Conservation (phyloP, 2,888 invertebrate genomes). For the Taphrorychus bicolor region DNA sequence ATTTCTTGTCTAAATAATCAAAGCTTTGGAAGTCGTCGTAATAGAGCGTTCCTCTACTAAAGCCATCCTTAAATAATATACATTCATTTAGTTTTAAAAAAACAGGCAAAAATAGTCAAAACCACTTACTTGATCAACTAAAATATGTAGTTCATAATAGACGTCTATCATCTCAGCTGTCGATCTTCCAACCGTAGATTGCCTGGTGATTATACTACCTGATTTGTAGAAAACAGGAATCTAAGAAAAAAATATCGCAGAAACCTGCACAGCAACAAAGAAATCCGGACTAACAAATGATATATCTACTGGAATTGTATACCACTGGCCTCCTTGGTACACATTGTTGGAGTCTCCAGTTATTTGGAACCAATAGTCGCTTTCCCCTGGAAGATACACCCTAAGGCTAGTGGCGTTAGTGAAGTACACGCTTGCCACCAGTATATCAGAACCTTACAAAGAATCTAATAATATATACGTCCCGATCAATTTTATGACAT, state of each 20-base stretch:
- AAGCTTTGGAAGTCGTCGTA: slow-evolving; percentile 89
- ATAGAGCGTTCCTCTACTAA: slow-evolving; percentile 80
- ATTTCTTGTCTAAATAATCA: slow-evolving; percentile 40
- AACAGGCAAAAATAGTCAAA: not conserved
- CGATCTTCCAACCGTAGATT: slow-evolving; percentile 43
- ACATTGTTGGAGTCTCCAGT: slow-evolving; percentile 36
- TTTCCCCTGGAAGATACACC: slow-evolving; percentile 85
- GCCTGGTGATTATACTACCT: slow-evolving; percentile 51
- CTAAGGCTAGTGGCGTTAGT: slow-evolving; percentile 72
- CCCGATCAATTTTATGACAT: not conserved
- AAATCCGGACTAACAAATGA: slow-evolving; percentile 36
- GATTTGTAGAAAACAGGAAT: slow-evolving; percentile 51
- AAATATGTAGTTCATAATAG: slow-evolving; percentile 46
- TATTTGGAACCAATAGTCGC: slow-evolving; percentile 77
- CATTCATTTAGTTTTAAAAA: slow-evolving; percentile 14
- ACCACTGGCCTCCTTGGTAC: slow-evolving; percentile 20
- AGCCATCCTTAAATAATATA: slow-evolving; percentile 57
- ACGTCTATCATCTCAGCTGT: slow-evolving; percentile 47
- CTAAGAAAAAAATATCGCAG: slow-evolving; percentile 32
- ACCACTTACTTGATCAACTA: slow-evolving; percentile 44
- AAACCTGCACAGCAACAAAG: not conserved
- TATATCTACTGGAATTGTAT: slow-evolving; percentile 40
- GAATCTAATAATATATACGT: not conserved
- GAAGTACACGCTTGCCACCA: slow-evolving; percentile 85
- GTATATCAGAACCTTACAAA: slow-evolving; percentile 73